phyloP scores from a whole-genome alignment of 1,140 invertebrate genomes.

The Zelostemma sp. region DNA sequence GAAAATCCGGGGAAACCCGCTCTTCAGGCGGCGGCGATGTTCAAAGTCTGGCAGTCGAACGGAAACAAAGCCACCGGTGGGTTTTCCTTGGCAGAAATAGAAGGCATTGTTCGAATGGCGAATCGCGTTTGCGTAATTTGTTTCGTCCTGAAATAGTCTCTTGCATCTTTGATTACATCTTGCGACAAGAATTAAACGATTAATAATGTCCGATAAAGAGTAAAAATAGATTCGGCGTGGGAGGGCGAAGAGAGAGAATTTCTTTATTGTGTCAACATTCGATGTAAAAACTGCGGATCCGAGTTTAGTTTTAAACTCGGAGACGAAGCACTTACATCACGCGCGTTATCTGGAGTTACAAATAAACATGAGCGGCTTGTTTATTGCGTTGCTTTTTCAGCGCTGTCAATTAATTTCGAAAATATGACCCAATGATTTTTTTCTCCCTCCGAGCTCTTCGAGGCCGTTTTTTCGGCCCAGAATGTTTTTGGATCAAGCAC shows the following conservation, averaged over 20 bases:
- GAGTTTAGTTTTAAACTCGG: no score
- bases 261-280: neutral
- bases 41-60: slow-evolving; percentile 86
- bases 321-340: no score
- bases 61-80: slow-evolving; percentile 83
- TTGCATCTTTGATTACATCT: no score
- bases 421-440: no score
- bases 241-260: neutral
- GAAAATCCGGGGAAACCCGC: slow-evolving; percentile 87
- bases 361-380: no score
- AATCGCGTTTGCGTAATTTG: no score
- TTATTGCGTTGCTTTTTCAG: no score
- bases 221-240: neutral
- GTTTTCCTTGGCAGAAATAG: slow-evolving; percentile 9
- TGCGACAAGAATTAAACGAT: neutral
- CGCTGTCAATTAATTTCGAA: no score
- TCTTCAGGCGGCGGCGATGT: slow-evolving; percentile 93
- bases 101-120: no score
- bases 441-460: neutral
- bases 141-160: no score
- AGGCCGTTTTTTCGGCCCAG: neutral
- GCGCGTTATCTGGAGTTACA: no score
- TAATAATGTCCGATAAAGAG: neutral
- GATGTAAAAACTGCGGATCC: no score
- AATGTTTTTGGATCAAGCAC: neutral